Base-by-base conservation (phyloP, 2,113 vertebrate genomes). In the Tupaia chinensis region DNA sequence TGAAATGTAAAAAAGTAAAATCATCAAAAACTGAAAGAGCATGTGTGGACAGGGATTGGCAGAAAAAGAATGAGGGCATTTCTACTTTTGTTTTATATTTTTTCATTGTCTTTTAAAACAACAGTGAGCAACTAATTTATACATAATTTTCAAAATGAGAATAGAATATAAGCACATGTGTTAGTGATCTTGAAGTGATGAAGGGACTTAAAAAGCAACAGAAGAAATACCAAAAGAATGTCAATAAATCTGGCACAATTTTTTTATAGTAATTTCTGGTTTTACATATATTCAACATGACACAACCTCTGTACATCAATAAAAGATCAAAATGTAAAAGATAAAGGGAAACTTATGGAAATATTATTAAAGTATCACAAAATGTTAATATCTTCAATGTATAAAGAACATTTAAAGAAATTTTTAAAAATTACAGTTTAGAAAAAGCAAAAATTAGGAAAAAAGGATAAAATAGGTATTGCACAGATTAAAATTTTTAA, bases 1-100 rank as follows among this genome's bases (percentile, higher is more conserved):
- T 92, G 85, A 94, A 78, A 88, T 87, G 9, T 32, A 84, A 78
- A 92, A 90, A 94, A 77, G 72, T 34, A 87, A 92, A 96, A 61
- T 80, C 14, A 56, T 68, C 74, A 69, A 94, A 92, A 88, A 61
- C 66, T 56, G 54, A 85, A 95, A n/a, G 82, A 29, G 13, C 16
- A 4, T 78, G 69, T 68, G 17, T 84, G 58, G 70, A 66, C 25
- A 13, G 23, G 58, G 25, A 61, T 4, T 54, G 54, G 44, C 3
- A 2, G 44, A 29, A 92, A 8, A 12, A 23, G 7, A 69, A 54
- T 0, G 1, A 78, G n/a, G 22, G 1, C 14, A 61, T 11, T n/a
- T 89, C 19, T 69, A 44, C 13, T 9, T 68, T 76, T 79, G 61
- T 23, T 73, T 69, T 16, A 2, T 34, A 29, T 9, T 54, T 79